Evolutionary conservation across 2,113 vertebrate genomes (phyloP), one percentile per base, ranked within the genome.

Genomic region (Halcyon malimbica): DNA sequence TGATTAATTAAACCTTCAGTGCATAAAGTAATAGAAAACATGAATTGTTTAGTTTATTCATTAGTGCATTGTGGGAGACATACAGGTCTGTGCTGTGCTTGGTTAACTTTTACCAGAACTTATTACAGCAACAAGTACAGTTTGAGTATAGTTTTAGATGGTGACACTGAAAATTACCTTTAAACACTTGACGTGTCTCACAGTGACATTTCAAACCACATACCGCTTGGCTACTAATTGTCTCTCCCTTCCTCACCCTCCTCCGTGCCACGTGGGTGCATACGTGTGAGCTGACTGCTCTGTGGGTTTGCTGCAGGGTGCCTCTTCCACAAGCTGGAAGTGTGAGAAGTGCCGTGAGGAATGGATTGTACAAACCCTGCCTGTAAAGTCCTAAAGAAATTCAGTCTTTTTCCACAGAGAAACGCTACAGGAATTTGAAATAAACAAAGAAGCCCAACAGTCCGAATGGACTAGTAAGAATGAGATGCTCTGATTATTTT

Each of bases 1-100:
- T 92, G 83, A 77, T 95, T 97, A 86, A 89, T 97, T 96, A 95
- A 96, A 90, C 59, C 91, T 86, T 82, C 56, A 65, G 16, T 31
- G 11, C 67, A 37, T 92, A 79, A 86, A 92, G 65, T 57, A 92
- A 54, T 67, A 69, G 90, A 35, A 89, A 81, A 71, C 54, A 71
- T 3, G 7, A 86, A 62, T 79, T 85, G 56, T 73, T 69, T 77
- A 17, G 37, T 68, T 87, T 82, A 68, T 93, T 95, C 80, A 80
- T 92, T 89, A 95, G 39, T 77, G 59, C 80, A 60, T 59, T 89
- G 53, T 81, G 89, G 41, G 78, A 90, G 87, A 79, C 37, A 6
- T 33, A 44, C 26, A 83, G 75, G 50, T 57, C 62, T 82, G 28
- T 37, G 51, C 90, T 71, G 39, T 83, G 48, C 73, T 84, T 16